A percentile compares a stretch with the other conserved stretches of the same genome.
These are phyloP conservation scores for Chlamydotis undulata DNA, from an alignment of 2,113 vertebrate species.

Conservation along the genomic window DNA sequence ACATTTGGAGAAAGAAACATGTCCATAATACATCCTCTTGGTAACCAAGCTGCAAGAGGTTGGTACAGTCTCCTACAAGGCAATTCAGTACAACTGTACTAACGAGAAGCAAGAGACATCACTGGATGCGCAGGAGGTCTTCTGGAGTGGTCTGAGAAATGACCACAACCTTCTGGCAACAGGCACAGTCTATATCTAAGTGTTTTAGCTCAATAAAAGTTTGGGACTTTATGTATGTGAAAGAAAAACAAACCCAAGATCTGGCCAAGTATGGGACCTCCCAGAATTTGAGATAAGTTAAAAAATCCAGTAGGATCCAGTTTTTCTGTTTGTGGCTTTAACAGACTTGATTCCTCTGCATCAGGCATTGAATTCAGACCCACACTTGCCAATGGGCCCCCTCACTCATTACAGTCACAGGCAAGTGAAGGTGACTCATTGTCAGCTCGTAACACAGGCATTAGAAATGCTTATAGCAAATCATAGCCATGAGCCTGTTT, in stretches of 20 bases:
- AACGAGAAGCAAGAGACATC: background rate
- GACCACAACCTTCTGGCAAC: background rate
- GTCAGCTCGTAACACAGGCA: background rate
- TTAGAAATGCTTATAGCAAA: background rate
- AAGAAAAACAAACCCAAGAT: background rate
- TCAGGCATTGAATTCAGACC: background rate
- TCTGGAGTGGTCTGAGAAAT: background rate
- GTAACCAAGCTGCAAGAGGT: background rate
- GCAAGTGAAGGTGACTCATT: background rate
- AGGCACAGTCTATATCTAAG: background rate
- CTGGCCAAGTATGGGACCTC: background rate
- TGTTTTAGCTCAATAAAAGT: background rate
- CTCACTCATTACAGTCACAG: background rate
- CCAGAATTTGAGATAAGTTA: background rate
- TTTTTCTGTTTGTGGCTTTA: background rate
- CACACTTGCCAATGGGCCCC: fast-evolving
- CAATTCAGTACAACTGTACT: fast-evolving
- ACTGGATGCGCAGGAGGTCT: fast-evolving
- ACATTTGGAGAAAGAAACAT: background rate
- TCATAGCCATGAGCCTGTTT: background rate
- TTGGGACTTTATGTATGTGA: fast-evolving
- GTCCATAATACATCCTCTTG: background rate
- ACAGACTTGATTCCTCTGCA: background rate
- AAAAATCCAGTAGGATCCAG: fast-evolving
- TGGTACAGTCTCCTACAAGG: background rate